These are phyloP conservation scores for Heliconius hortense DNA, from an alignment of 2,888 invertebrate species.

Conservation along the genomic window DNA sequence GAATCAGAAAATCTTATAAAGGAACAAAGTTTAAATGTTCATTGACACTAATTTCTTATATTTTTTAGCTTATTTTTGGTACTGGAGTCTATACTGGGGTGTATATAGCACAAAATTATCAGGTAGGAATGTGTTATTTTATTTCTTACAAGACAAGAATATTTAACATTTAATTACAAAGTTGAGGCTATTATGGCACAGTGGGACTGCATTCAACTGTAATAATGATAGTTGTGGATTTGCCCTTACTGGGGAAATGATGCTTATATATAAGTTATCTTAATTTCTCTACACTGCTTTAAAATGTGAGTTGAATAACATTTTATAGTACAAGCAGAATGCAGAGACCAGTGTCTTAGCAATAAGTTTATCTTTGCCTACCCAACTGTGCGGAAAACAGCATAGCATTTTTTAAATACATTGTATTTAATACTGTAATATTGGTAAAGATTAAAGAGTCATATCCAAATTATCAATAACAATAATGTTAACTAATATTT, in stretches of 20 bases:
- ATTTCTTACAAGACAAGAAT: neutral
- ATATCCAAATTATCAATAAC: too few species aligned
- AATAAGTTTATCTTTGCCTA: too few species aligned
- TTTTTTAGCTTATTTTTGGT: conserved; percentile 84
- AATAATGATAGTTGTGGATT: neutral
- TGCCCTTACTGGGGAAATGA: neutral
- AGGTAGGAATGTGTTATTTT: conserved; percentile 73
- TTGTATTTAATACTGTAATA: too few species aligned
- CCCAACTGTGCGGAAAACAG: too few species aligned
- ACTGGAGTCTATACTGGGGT: conserved; percentile 88
- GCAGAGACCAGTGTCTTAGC: too few species aligned
- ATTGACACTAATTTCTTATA: conserved; percentile 11
- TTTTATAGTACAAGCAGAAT: too few species aligned
- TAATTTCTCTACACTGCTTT: neutral
- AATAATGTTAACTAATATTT: too few species aligned
- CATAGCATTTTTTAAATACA: too few species aligned
- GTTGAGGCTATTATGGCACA: neutral
- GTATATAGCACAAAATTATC: conserved; percentile 88
- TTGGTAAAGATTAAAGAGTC: too few species aligned
- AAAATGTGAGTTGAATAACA: neutral
- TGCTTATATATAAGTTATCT: neutral
- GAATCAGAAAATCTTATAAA: neutral
- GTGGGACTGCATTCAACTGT: neutral
- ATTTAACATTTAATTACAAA: neutral
- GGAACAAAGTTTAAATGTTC: too few species aligned